Evolutionary conservation across 1,140 invertebrate species (phyloP), one percentile per base, ranked within the genome.

Genomic region (Ceratoteleas bidentatus): DNA sequence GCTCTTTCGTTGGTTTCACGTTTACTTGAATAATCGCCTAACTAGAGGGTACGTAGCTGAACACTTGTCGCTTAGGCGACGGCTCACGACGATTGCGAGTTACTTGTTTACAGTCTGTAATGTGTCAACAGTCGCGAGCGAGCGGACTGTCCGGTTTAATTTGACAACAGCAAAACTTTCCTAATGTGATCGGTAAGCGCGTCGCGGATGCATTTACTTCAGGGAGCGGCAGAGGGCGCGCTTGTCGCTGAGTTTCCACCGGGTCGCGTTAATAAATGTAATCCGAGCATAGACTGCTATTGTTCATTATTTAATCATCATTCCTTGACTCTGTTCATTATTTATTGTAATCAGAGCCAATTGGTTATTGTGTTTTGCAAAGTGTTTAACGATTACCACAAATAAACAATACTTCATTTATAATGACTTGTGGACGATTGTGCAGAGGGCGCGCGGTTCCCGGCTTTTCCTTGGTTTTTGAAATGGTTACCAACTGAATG

Each of bases 181-280:
- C 11, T 61, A 60, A 68, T 38, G 40, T 76, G 57, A 70, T 53
- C 52, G 58, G 53, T 72, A 14, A 72, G 61, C 24, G 43, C 61
- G 61, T 66, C 70, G 36, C 66, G 72, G 66, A 47, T 47, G 60
- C 38, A 57, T 36, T 36, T 36, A 62, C 16, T 36, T 24, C 24
- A 24, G 1, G 24, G 24, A 24, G 24, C 24, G 1, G 24, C 24
- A 24, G 24, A 24, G 24, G 24, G 24, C 24, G 24, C 24, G 24
- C 24, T 24, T 24, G 24, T 24, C 24, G 24, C 24, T 24, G 24
- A 24, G 62, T 62, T 68, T 73, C 40, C 16, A 72, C 47, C 14
- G 13, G 32, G 36, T 56, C 14, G 33, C 14, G 50, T 80, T 58
- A 81, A 75, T 81, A 81, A 81, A 81, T 81, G 78, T 75, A 75